Evolutionary conservation across 2,113 vertebrate genomes (phyloP), one percentile per base, ranked within the genome.

Genomic region (Rallus limicola): DNA sequence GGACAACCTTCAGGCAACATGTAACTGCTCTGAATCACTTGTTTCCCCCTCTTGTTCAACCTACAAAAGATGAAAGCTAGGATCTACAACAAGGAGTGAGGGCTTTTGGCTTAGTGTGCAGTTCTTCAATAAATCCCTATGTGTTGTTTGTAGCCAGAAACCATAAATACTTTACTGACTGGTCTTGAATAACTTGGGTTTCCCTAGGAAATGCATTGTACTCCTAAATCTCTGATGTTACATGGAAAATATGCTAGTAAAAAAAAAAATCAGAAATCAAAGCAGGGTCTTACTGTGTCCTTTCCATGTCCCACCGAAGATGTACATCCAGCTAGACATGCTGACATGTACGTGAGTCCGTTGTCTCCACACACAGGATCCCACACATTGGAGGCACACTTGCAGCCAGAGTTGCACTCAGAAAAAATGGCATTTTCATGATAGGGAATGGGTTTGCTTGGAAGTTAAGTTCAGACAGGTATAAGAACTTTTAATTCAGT

Each of bases 311-410:
- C 98, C 26, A 80, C 96, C 6, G 98, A 98, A 63, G 81, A 29
- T 19, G 89, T 95, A 58, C 99, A 99, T 53, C 99, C 99, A 20
- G 99, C 99, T 76, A 99, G 93, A 93, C 99, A 99, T 0, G 99
- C 98, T 0, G 99, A 99, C 26, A 98, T 26, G 2, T 99, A 99
- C 4, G 99, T 99, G 88, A 99, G 87, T 58, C 99, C 98, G 10
- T 98, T 98, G 74, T 97, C 96, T 19, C 99, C 98, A 88, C 99
- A 99, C 72, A 99, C 98, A 0, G 99, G 99, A 55, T 99, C 99
- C 99, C 99, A 99, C 16, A 98, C 96, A 3, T 89, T 97, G 46
- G 93, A 48, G n/a, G 98, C 97, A 90, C 99, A 99, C 3, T 97
- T 98, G 94, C 99, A 99, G 96, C 94, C 92, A 40, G 93, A 96